Evolutionary conservation across 2,113 vertebrate genomes (phyloP).

Genomic region (Bettongia penicillata): DNA sequence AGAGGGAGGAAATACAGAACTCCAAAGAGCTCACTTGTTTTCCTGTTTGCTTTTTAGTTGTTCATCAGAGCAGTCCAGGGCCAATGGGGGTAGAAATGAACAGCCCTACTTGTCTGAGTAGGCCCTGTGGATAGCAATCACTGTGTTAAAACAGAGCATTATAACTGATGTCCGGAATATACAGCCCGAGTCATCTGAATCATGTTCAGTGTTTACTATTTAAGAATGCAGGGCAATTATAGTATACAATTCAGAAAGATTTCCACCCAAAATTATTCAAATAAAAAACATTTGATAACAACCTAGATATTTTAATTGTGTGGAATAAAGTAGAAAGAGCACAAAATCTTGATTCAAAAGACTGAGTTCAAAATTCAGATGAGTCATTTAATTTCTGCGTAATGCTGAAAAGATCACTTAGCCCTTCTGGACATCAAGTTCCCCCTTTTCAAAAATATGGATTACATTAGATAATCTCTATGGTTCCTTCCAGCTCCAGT

Average conservation of each 20-base stretch:
- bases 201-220: neutral
- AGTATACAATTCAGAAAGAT: neutral
- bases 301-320: neutral
- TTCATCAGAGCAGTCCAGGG: neutral
- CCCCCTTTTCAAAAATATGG: neutral
- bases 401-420: neutral
- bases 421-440: neutral
- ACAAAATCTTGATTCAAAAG: neutral
- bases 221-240: neutral
- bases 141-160: neutral
- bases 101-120: neutral
- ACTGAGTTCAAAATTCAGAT: neutral
- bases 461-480: neutral
- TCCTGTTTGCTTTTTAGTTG: neutral
- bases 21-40: neutral
- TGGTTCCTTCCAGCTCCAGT: neutral
- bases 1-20: neutral
- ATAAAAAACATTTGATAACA: neutral
- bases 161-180: neutral
- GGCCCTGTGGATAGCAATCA: neutral
- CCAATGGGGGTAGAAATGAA: constrained; percentile 34
- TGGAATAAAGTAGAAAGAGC: neutral
- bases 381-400: neutral
- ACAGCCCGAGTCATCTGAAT: neutral
- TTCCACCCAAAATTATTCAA: neutral